Evolutionary conservation across 2,113 vertebrate genomes (phyloP).

Genomic region (Oceanites oceanicus): DNA sequence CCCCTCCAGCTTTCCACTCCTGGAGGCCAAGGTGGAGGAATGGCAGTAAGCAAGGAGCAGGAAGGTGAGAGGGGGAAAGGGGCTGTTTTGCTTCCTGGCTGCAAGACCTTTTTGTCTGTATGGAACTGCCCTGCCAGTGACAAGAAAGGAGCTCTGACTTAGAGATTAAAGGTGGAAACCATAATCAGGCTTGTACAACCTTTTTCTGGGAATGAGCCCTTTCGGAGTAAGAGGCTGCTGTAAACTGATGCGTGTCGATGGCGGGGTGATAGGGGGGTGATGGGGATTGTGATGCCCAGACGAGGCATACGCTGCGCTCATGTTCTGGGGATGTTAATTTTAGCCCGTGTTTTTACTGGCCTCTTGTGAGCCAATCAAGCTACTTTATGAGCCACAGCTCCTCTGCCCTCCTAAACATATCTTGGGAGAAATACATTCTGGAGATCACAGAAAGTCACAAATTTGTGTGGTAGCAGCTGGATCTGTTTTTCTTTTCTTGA

Average conservation of each 20-base stretch:
- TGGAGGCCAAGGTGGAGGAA: not conserved
- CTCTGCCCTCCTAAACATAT: not conserved
- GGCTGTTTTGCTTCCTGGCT: not conserved
- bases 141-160: not conserved
- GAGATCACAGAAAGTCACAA: not conserved
- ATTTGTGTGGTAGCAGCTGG: not conserved
- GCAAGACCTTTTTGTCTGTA: not conserved
- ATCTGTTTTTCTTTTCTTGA: not conserved
- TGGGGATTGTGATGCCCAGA: not conserved
- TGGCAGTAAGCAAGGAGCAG: not conserved
- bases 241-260: not conserved
- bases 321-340: not conserved
- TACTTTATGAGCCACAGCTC: not conserved
- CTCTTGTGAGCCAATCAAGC: not conserved
- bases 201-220: not conserved
- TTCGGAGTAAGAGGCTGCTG: not conserved
- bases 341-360: not conserved
- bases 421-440: not conserved
- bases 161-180: not conserved
- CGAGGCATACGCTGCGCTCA: rapidly evolving
- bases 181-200: not conserved
- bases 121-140: not conserved
- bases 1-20: rapidly evolving
- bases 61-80: not conserved
- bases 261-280: not conserved